These are phyloP conservation scores for Tortrix viridana DNA, from an alignment of 2,888 invertebrate genomes.

Conservation along the genomic window DNA sequence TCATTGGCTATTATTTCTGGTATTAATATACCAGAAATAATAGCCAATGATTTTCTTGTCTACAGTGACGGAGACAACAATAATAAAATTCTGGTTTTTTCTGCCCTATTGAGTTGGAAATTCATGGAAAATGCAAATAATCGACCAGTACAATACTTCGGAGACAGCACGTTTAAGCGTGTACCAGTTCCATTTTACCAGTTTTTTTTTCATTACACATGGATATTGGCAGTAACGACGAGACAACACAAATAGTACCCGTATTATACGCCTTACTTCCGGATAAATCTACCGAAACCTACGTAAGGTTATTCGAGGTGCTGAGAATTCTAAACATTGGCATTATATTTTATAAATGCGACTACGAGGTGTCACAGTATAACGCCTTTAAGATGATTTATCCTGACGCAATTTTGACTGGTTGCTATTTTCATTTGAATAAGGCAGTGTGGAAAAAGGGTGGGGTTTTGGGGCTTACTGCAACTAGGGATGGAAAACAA, in stretches of 20 bases:
- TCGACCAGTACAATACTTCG: background rate
- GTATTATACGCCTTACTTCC: background rate
- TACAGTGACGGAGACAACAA: background rate
- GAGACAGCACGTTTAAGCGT: background rate
- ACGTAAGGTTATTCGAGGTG: background rate
- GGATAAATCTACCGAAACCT: background rate
- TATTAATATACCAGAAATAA: no score
- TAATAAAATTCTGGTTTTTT: background rate
- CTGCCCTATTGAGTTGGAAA: background rate
- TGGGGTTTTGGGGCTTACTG: background rate
- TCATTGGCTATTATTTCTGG: no score
- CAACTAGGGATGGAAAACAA: background rate
- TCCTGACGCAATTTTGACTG: background rate
- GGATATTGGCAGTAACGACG: background rate
- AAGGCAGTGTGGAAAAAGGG: background rate
- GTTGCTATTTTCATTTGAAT: background rate
- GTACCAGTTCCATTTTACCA: background rate
- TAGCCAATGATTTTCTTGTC: background rate
- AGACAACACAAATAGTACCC: background rate
- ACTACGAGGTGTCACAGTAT: background rate
- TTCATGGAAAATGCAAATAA: background rate
- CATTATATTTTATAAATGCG: background rate
- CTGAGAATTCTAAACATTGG: background rate
- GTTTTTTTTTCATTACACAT: background rate
- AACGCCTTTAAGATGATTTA: background rate